phyloP scores from a whole-genome alignment of 2,797 vertebrate genomes.

The Acanthiza pusilla region DNA sequence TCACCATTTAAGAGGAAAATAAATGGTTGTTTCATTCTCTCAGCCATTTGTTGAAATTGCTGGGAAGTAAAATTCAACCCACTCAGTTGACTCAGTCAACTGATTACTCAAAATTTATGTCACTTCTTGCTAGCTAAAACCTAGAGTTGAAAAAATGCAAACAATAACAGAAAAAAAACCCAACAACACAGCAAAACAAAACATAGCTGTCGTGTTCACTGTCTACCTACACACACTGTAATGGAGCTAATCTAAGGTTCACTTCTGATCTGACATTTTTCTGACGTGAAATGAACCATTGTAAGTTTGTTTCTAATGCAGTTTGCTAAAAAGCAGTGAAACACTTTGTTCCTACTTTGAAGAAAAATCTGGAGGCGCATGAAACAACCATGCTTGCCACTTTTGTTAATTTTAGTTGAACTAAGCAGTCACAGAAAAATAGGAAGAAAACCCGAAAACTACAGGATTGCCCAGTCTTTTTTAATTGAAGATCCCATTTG shows the following conservation, averaged over 20 bases:
- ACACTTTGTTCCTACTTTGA: conserved; percentile 18
- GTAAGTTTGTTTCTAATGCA: background rate
- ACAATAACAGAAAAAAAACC: rapidly evolving
- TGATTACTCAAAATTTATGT: background rate
- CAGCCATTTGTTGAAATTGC: background rate
- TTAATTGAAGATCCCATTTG: background rate
- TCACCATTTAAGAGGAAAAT: background rate
- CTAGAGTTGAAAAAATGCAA: background rate
- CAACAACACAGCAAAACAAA: background rate
- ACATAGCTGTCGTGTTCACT: background rate
- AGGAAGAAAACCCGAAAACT: background rate
- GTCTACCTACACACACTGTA: background rate
- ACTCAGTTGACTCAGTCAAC: background rate
- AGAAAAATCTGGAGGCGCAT: background rate
- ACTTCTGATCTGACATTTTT: background rate
- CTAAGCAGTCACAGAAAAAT: background rate
- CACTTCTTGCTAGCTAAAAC: background rate
- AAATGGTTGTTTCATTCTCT: background rate
- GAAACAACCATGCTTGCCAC: background rate
- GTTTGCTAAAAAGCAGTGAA: conserved; percentile 8
- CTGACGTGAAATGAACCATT: conserved; percentile 39
- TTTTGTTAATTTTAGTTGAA: conserved; percentile 19
- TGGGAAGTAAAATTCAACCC: background rate
- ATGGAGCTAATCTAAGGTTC: conserved; percentile 21
- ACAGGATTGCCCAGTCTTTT: background rate